phyloP scores from a whole-genome alignment of 2,888 invertebrate species.

The Limnephilus auricula region DNA sequence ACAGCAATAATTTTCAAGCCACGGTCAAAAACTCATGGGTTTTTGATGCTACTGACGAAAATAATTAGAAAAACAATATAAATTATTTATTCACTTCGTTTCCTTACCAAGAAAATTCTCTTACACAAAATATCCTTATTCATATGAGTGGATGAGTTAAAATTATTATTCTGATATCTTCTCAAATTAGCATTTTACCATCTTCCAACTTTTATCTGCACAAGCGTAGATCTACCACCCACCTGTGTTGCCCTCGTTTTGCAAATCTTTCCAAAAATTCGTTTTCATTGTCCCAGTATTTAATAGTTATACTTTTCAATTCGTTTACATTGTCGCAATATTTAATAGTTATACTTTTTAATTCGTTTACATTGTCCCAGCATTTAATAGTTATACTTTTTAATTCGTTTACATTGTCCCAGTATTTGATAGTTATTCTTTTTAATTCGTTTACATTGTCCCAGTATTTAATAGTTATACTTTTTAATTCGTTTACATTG shows the following conservation, averaged over 20 bases:
- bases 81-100: too few relatives aligned
- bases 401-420: background rate
- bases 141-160: too few relatives aligned
- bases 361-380: background rate
- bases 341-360: background rate
- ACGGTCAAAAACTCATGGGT: too few relatives aligned
- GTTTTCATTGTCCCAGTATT: background rate
- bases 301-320: background rate
- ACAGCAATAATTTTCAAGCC: background rate
- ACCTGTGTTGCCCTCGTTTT: too few relatives aligned
- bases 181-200: too few relatives aligned
- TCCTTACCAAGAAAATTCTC: too few relatives aligned
- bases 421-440: background rate
- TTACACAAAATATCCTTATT: too few relatives aligned
- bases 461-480: background rate
- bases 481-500: background rate
- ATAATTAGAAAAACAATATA: too few relatives aligned
- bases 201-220: too few relatives aligned
- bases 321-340: background rate
- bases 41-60: too few relatives aligned
- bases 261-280: background rate
- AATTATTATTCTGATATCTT: too few relatives aligned
- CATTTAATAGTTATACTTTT: background rate
- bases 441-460: background rate
- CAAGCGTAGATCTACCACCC: too few relatives aligned